Conservation (phyloP, 92 coral and sea anemone species). For the Muricea muricata region DNA sequence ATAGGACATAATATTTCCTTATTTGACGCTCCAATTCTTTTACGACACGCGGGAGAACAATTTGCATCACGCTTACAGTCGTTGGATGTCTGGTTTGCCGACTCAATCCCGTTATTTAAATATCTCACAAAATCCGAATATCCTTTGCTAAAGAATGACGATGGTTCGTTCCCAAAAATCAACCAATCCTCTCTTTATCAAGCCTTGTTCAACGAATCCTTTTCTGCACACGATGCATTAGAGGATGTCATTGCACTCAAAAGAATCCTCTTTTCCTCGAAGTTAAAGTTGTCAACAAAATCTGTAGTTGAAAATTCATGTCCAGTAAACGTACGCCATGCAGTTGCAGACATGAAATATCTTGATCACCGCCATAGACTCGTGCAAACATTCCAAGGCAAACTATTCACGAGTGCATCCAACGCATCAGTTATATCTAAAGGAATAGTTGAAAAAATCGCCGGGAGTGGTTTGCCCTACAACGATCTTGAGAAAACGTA, state of each 20-base stretch:
- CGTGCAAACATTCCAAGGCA: constrained; percentile 64
- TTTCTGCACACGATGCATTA: constrained; percentile 56
- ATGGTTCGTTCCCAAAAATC: not conserved
- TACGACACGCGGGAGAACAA: not conserved
- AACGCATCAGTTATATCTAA: too few species aligned
- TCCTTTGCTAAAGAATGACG: not conserved
- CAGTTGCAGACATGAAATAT: constrained; percentile 59
- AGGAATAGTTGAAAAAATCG: too few species aligned
- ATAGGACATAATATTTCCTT: not conserved
- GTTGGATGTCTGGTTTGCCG: not conserved
- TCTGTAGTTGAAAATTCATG: constrained; percentile 35
- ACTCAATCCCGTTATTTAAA: not conserved
- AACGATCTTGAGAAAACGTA: too few species aligned
- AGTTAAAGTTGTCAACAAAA: constrained; percentile 26
- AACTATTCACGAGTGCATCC: constrained; percentile 39
- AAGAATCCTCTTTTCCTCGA: constrained; percentile 50
- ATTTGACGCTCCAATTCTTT: not conserved
- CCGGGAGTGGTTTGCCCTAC: too few species aligned
- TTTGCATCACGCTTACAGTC: not conserved
- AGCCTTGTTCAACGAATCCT: constrained; percentile 40
- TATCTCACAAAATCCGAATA: not conserved
- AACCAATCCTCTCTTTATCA: constrained; percentile 51
- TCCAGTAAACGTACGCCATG: too few species aligned
- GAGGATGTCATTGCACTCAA: constrained; percentile 61
- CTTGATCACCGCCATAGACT: constrained; percentile 65